Percentiles rank a stretch among this genome's conserved stretches.
These are phyloP conservation scores for Brenthis hecate DNA, from an alignment of 2,888 invertebrate genomes.

Conservation along the genomic window DNA sequence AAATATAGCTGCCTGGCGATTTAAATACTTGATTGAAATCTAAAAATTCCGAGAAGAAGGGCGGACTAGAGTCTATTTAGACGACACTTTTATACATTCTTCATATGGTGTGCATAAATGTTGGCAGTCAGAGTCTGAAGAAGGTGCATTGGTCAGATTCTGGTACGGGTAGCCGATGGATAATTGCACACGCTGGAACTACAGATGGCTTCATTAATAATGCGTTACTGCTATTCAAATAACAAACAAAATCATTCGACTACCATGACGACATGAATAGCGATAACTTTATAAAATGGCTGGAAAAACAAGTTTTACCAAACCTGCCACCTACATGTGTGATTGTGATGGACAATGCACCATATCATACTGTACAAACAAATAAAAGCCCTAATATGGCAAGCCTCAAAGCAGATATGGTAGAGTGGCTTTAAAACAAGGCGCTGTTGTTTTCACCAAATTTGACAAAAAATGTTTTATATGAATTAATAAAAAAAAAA, in stretches of 20 bases:
- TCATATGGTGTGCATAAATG: not conserved
- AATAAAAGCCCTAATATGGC: no score
- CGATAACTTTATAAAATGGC: not conserved
- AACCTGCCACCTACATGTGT: no score
- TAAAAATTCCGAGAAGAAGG: not conserved
- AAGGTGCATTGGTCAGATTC: not conserved
- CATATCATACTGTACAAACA: no score
- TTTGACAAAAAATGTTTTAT: no score
- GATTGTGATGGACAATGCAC: no score
- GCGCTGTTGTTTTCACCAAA: no score
- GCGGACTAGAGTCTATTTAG: not conserved
- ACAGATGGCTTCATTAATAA: not conserved
- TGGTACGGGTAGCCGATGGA: not conserved
- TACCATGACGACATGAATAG: conserved; percentile 1
- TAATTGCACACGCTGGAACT: not conserved
- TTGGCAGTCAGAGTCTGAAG: not conserved
- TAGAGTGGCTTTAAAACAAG: no score
- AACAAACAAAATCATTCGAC: not conserved
- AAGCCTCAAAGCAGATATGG: no score
- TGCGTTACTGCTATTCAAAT: not conserved
- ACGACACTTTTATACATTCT: not conserved
- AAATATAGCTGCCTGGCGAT: not conserved
- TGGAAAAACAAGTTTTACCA: no score
- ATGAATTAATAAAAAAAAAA: no score
- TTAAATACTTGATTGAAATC: not conserved